Percentiles rank a stretch among this genome's conserved stretches.
These are phyloP conservation scores for Panagrolaimus sp. DNA, from an alignment of 1,140 invertebrate species.

Conservation along the genomic window DNA sequence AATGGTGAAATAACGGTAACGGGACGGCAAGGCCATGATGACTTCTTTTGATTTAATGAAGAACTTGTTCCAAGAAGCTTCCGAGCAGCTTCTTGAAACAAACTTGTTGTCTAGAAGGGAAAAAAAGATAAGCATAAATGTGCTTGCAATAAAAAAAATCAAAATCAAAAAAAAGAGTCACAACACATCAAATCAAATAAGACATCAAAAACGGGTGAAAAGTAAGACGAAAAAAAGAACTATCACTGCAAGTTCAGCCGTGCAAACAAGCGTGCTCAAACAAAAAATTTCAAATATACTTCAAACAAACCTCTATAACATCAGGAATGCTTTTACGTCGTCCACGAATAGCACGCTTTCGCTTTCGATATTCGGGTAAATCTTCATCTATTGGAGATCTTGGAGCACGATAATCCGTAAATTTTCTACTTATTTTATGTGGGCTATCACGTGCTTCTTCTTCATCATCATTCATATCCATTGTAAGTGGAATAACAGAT, in stretches of 20 bases:
- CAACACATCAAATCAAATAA: constrained; percentile 1
- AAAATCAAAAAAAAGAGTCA: background rate
- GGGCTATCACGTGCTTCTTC: background rate
- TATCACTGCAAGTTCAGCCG: constrained; percentile 52
- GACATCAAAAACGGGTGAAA: background rate
- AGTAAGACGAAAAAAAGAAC: background rate
- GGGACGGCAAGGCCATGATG: constrained; percentile 11
- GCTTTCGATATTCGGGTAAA: constrained; percentile 2
- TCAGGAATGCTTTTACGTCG: constrained; percentile 29
- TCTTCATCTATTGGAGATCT: background rate
- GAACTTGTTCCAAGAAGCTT: constrained; percentile 1
- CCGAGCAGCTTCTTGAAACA: constrained; percentile 8
- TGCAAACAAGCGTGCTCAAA: background rate
- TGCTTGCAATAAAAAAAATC: background rate
- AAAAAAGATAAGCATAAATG: background rate
- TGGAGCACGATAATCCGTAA: background rate
- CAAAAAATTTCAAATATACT: background rate
- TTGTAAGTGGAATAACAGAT: background rate
- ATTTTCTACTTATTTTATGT: background rate
- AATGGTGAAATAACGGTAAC: constrained; percentile 6
- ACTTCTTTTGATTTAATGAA: constrained; percentile 7
- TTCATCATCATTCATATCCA: constrained; percentile 11
- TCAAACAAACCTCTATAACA: constrained; percentile 24
- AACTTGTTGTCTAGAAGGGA: background rate
- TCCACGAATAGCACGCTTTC: background rate